phyloP scores from a whole-genome alignment of 2,888 invertebrate genomes.

The Unio delphinus region DNA sequence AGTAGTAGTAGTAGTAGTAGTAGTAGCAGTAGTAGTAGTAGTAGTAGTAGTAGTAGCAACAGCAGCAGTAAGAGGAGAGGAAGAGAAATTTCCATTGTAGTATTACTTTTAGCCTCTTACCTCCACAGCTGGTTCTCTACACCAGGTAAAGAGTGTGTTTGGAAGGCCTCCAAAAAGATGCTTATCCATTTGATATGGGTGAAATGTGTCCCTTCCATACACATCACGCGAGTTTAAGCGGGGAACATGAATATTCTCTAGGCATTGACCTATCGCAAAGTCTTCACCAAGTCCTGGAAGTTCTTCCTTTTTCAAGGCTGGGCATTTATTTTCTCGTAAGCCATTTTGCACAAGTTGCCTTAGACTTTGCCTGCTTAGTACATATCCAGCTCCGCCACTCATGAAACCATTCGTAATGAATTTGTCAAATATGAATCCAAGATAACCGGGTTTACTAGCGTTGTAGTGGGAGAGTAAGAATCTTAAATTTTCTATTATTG shows the following conservation, averaged over 20 bases:
- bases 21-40: too few species aligned
- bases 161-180: conserved; percentile 24
- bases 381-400: conserved; percentile 78
- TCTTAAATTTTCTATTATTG: conserved; percentile 93
- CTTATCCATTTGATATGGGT: conserved; percentile 83
- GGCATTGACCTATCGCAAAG: conserved; percentile 91
- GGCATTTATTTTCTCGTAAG: conserved; percentile 72
- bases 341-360: conserved; percentile 82
- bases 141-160: too few species aligned
- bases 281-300: conserved; percentile 83
- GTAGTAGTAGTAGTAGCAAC: too few species aligned
- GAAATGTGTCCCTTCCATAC: conserved; percentile 87
- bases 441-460: conserved; percentile 85
- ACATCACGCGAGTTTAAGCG: conserved; percentile 91
- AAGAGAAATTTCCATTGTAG: too few species aligned
- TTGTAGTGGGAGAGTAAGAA: conserved; percentile 86
- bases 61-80: too few species aligned
- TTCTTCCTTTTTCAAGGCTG: conserved; percentile 75
- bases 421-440: conserved; percentile 71
- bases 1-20: too few species aligned
- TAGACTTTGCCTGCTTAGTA: conserved; percentile 86
- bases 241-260: conserved; percentile 79
- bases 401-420: conserved; percentile 70
- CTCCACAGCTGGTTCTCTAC: too few species aligned
- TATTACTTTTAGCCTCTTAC: too few species aligned